phyloP scores from a whole-genome alignment of 2,113 vertebrate species.

The Hypanus sabinus region DNA sequence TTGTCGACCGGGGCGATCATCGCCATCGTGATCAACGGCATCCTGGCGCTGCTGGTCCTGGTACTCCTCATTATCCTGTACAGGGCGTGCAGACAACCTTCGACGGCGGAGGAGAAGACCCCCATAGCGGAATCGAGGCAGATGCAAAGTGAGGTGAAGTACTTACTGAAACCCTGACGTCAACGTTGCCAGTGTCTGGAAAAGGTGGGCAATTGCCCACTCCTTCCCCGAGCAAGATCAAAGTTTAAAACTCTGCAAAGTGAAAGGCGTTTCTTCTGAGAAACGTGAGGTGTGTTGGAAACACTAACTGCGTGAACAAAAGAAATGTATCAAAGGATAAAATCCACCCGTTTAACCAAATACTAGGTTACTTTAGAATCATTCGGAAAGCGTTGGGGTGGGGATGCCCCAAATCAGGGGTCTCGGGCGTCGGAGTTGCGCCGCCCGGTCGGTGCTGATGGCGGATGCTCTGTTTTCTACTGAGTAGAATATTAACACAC shows the following conservation, averaged over 20 bases:
- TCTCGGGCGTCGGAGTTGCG: background rate
- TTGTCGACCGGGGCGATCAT: constrained; percentile 63
- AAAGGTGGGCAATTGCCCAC: background rate
- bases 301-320: background rate
- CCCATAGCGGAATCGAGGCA: constrained; percentile 49
- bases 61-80: constrained; percentile 66
- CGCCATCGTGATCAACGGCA: constrained; percentile 64
- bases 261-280: background rate
- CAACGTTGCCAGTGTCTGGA: background rate
- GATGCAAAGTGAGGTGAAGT: constrained; percentile 61
- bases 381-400: background rate
- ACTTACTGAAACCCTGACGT: constrained; percentile 62
- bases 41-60: constrained; percentile 60
- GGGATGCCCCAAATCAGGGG: background rate
- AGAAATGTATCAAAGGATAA: background rate
- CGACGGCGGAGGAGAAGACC: constrained; percentile 57
- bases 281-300: background rate
- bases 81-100: constrained; percentile 66
- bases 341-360: background rate
- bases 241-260: background rate
- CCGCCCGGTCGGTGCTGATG: background rate
- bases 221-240: background rate
- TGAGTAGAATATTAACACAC: background rate
- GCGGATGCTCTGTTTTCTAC: background rate
- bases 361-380: background rate